phyloP scores from a whole-genome alignment of 1,140 invertebrate species.

The Diploscapter pachys region DNA sequence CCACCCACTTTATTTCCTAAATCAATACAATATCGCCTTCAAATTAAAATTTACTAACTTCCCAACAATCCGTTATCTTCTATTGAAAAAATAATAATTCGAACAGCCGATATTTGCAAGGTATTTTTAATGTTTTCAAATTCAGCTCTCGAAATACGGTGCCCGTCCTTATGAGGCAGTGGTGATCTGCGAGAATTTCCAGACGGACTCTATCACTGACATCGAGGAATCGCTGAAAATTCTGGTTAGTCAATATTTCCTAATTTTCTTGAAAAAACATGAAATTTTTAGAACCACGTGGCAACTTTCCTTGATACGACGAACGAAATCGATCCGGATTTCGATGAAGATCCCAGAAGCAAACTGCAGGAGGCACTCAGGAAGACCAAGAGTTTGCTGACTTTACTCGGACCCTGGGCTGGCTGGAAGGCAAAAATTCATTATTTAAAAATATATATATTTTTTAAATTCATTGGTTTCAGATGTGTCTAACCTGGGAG shows the following conservation, averaged over 20 bases:
- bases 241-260: too few species aligned
- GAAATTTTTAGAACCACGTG: not conserved
- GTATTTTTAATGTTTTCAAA: not conserved
- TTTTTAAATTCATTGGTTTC: not conserved
- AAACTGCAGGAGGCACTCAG: conserved; percentile 40
- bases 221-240: too few species aligned
- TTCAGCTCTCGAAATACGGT: conserved; percentile 56
- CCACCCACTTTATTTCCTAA: too few species aligned
- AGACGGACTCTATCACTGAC: too few species aligned
- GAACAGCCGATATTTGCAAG: not conserved
- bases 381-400: conserved; percentile 37
- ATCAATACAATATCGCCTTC: too few species aligned
- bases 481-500: conserved; percentile 39
- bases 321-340: conserved; percentile 40
- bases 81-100: conserved; percentile 2
- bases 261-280: too few species aligned
- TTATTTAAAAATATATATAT: not conserved
- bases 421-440: conserved; percentile 39
- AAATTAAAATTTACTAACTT: too few species aligned
- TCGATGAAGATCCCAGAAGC: conserved; percentile 43
- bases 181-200: conserved; percentile 24
- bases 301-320: not conserved
- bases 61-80: not conserved
- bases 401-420: conserved; percentile 47
- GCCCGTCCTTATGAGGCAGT: conserved; percentile 40